Evolutionary conservation across 2,888 invertebrate species (phyloP).

Genomic region (Notodonta dromedarius): DNA sequence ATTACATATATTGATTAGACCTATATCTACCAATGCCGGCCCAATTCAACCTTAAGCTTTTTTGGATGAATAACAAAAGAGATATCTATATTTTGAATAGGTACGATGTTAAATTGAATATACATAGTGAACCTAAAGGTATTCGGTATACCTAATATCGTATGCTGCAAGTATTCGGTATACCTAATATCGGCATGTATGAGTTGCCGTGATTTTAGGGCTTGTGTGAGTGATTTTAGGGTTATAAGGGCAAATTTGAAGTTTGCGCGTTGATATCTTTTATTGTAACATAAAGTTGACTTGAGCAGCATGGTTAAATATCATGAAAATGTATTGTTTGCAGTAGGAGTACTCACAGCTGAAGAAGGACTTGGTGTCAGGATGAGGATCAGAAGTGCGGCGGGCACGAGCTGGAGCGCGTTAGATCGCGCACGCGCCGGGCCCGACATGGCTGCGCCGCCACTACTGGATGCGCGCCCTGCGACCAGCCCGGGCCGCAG

Average conservation of each 20-base stretch:
- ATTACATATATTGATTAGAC: too few species aligned
- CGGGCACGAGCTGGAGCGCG: constrained; percentile 67
- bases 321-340: constrained; percentile 18
- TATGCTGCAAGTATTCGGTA: too few species aligned
- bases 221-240: neutral
- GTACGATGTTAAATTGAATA: too few species aligned
- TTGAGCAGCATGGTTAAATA: constrained; percentile 13
- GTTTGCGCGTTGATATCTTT: constrained; percentile 58
- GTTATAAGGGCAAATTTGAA: neutral
- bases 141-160: neutral
- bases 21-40: too few species aligned
- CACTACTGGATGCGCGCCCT: constrained; percentile 78
- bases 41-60: too few species aligned
- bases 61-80: too few species aligned
- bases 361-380: constrained; percentile 55
- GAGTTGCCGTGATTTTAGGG: neutral
- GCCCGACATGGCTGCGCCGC: constrained; percentile 81
- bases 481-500: constrained; percentile 48
- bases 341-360: constrained; percentile 65
- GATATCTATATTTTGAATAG: too few species aligned
- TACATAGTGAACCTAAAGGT: too few species aligned
- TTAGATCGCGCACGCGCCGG: constrained; percentile 78
- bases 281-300: constrained; percentile 16
- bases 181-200: neutral
- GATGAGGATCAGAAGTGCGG: constrained; percentile 63